phyloP scores from a whole-genome alignment of 2,888 invertebrate genomes.

The Halictus quadricinctus region DNA sequence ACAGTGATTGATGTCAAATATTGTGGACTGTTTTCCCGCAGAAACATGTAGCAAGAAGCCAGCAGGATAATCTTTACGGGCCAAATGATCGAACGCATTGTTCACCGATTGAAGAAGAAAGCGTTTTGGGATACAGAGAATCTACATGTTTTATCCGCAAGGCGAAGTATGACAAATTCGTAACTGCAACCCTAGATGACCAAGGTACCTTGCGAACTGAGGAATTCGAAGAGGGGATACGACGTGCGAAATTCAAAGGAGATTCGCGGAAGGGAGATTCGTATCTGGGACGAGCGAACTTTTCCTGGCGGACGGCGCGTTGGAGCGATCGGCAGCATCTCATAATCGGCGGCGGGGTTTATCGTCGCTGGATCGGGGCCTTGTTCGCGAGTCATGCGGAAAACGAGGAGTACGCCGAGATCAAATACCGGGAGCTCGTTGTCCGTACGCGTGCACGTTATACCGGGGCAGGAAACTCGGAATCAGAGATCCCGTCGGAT shows the following conservation, averaged over 20 bases:
- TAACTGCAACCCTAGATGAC: too few relatives aligned
- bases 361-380: slow-evolving; percentile 34
- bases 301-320: not conserved
- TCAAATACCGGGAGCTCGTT: slow-evolving; percentile 67
- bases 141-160: too few relatives aligned
- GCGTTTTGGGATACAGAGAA: too few relatives aligned
- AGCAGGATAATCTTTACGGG: too few relatives aligned
- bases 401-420: slow-evolving; percentile 54
- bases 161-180: too few relatives aligned
- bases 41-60: too few relatives aligned
- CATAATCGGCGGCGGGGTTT: slow-evolving; percentile 22
- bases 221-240: not conserved
- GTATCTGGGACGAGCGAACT: not conserved
- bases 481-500: slow-evolving; percentile 78
- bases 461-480: slow-evolving; percentile 71
- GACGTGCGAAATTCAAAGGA: not conserved
- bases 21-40: too few relatives aligned
- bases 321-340: slow-evolving; percentile 14
- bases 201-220: too few relatives aligned
- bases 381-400: slow-evolving; percentile 28
- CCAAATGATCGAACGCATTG: too few relatives aligned
- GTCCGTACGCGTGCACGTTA: slow-evolving; percentile 52
- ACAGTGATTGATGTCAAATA: too few relatives aligned
- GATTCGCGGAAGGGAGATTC: slow-evolving; percentile 5
- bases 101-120: too few relatives aligned